These are phyloP conservation scores for Sus scrofa DNA, from an alignment of 2,113 vertebrate species.

Conservation along the genomic window T2T-Sscrofa CM000815.6:133156501-133157000, in stretches of 20 bases:
- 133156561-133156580: not conserved
- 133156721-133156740: constrained; percentile 48
- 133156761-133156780: constrained; percentile 16
- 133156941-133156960: too few relatives aligned
- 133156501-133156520: constrained; percentile 19
- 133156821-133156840: constrained; percentile 30
- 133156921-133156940: too few relatives aligned
- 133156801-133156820: constrained; percentile 35
- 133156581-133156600: constrained; percentile 17
- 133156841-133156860: constrained; percentile 14
- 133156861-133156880: too few relatives aligned
- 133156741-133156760: constrained; percentile 51
- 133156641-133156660: constrained; percentile 17
- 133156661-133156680: not conserved
- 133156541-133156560: not conserved
- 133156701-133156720: not conserved
- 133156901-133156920: too few relatives aligned
- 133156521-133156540: constrained; percentile 29
- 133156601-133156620: constrained; percentile 24
- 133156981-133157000: too few relatives aligned
- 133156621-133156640: constrained; percentile 22
- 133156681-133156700: constrained; percentile 20
- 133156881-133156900: too few relatives aligned
- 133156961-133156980: too few relatives aligned
- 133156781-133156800: constrained; percentile 24